Base-by-base conservation (phyloP, 2,888 invertebrate genomes). In the Oligia fasciuncula region DNA sequence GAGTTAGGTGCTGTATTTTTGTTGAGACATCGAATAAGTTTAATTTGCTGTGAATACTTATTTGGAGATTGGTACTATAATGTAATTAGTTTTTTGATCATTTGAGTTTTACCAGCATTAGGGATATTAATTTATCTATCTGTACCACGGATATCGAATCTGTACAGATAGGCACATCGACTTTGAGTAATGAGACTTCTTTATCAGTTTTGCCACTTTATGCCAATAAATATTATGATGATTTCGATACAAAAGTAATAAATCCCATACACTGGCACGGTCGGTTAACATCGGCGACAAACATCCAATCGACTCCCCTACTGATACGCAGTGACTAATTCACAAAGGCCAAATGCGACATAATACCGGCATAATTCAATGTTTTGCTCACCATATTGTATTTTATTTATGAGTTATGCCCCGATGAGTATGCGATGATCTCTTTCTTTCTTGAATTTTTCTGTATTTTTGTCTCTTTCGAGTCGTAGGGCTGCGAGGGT, bases 381-480 rank as follows among this genome's bases (percentile, higher is more conserved):
- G 97, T 97, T 97, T 96, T 97, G 97, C 96, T 97, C 97, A 97
- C 97, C 97, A 97, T 97, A 97, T 97, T 97, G 96, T 97, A 96
- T 95, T 97, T 97, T 97, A 97, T 97, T 97, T 97, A 97, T 97
- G 96, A 96, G 96, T 96, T 95, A 97, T 96, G 96, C 95, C 89
- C 94, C 91, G 95, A 93, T 94, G 94, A 94, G 90, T 93, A 89
- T 92, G 66, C 76, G 65, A 88, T 83, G 86, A 83, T 93, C 95
- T 91, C 93, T 93, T 91, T 95, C 88, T 76, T 89, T 86, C 87
- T 80, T 89, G 73, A 76, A 80, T 77, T 77, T 67, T 66, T 76
- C 76, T 43, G 86, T 94, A 90, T 89, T 81, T 89, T 88, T 88
- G 87, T 96, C 95, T 89, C 92, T 92, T 86, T 95, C 93, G 51